phyloP scores from a whole-genome alignment of 2,888 invertebrate genomes.

The Pomacea canaliculata region DNA sequence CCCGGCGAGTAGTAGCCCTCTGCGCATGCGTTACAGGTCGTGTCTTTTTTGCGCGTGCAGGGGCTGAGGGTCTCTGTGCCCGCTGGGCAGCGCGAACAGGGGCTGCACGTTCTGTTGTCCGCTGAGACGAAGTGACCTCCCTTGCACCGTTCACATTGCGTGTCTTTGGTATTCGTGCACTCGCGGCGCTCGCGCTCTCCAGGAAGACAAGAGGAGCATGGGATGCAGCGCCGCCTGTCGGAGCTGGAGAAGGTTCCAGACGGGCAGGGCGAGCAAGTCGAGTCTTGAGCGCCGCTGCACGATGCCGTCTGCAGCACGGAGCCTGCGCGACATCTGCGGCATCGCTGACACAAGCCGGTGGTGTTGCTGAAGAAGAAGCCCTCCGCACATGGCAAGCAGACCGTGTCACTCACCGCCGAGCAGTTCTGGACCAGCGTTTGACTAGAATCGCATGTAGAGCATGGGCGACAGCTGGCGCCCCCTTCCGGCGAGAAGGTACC shows the following conservation, averaged over 20 bases:
- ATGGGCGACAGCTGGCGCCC: background rate
- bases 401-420: constrained; percentile 36
- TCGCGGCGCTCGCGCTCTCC: background rate
- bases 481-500: constrained; percentile 13
- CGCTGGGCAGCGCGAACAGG: constrained; percentile 18
- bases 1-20: constrained; percentile 15
- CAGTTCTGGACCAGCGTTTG: constrained; percentile 37
- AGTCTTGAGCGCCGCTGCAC: constrained; percentile 11
- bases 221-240: background rate
- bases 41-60: constrained; percentile 14
- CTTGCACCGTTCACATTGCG: constrained; percentile 9
- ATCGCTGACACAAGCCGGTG: constrained; percentile 25
- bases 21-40: constrained; percentile 1
- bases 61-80: constrained; percentile 7
- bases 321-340: constrained; percentile 16
- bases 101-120: background rate
- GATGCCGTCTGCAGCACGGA: background rate
- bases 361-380: constrained; percentile 24
- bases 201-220: constrained; percentile 11
- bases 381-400: constrained; percentile 41
- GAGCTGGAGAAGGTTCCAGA: constrained; percentile 7
- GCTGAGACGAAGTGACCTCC: background rate
- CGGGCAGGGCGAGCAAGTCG: constrained; percentile 18
- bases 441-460: constrained; percentile 32
- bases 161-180: constrained; percentile 4